A percentile compares a stretch with the other conserved stretches of the same genome.
Conservation (phyloP, 2,888 invertebrate species). For the Hemicrepidius hirtus region DNA sequence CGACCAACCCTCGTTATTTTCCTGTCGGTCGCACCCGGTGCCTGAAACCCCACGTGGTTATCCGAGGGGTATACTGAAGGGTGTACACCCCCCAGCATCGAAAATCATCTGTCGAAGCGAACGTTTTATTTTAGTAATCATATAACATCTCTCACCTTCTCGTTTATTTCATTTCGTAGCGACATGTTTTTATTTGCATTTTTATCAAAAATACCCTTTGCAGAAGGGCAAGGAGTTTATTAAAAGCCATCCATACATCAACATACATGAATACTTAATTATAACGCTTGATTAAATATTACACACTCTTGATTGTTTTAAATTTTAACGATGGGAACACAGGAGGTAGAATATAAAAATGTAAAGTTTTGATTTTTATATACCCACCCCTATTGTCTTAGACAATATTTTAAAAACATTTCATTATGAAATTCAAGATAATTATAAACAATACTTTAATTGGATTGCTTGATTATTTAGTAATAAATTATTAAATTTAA, state of each 20-base stretch:
- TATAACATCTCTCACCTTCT: conserved; percentile 54
- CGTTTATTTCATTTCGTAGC: conserved; percentile 44
- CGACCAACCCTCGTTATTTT: conserved; percentile 67
- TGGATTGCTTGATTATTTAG: too few species aligned
- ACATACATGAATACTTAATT: conserved; percentile 41
- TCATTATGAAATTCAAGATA: too few species aligned
- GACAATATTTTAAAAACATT: too few species aligned
- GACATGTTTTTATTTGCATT: conserved; percentile 48
- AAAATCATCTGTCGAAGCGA: conserved; percentile 64
- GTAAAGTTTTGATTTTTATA: too few species aligned
- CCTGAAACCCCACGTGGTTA: conserved; percentile 62
- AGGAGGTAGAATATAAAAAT: too few species aligned
- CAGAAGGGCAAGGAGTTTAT: conserved; percentile 19
- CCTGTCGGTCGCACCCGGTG: conserved; percentile 71
- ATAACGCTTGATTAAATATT: background rate
- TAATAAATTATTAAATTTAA: too few species aligned
- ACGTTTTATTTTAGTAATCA: conserved; percentile 56
- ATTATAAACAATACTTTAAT: too few species aligned
- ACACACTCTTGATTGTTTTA: background rate
- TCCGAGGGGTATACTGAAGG: conserved; percentile 54
- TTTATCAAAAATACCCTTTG: conserved; percentile 44
- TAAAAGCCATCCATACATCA: conserved; percentile 28
- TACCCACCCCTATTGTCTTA: too few species aligned
- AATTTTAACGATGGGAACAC: background rate
- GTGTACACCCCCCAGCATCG: conserved; percentile 54